Base-by-base conservation (phyloP, 1,140 invertebrate genomes). In the Mamestra configurata region DNA sequence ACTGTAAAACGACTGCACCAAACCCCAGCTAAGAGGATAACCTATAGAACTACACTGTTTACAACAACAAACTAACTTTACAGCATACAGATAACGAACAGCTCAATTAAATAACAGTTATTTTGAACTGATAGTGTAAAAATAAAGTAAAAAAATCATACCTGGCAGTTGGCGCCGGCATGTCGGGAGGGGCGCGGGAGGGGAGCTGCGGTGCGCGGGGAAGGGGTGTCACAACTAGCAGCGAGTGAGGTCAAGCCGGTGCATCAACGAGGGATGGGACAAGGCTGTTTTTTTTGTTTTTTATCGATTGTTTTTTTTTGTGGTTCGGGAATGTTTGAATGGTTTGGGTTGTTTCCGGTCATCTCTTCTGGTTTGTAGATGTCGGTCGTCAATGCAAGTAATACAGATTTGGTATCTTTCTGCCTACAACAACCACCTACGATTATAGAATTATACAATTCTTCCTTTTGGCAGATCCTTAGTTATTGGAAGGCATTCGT, bases 191-290 rank as follows among this genome's bases (percentile, higher is more conserved):
- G 64, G 18, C 61, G 66, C 2, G 53, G 11, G 72, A 10, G 49
- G 79, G 35, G 64, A 64, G 35, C 10, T 46, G 57, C 72, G 13
- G 51, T 31, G 46, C 24, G 40, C 71, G 27, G 68, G 15, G 37
- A 7, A 11, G 85, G 72, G 59, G 71, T 64, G 79, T 77, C 80
- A 75, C 80, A 81, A 82, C 77, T 79, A 79, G 79, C 73, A 73
- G 83, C 80, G 80, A 84, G 85, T 88, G 92, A 93, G 91, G 91
- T 94, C 92, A 92, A 78, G 82, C 88, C 87, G 84, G 88, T 94
- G 90, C 92, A 89, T 88, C 83, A 57, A 70, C 75, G 61, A 77
- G 75, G 49, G 75, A 77, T 53, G 75, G 61, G 75, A 68, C 40
- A 46, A 59, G n/a, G 27, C 0, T 20, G 18, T 11, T 15, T 31